Base-by-base conservation (phyloP, 2,113 vertebrate genomes). In the Caranx melampygus region DNA sequence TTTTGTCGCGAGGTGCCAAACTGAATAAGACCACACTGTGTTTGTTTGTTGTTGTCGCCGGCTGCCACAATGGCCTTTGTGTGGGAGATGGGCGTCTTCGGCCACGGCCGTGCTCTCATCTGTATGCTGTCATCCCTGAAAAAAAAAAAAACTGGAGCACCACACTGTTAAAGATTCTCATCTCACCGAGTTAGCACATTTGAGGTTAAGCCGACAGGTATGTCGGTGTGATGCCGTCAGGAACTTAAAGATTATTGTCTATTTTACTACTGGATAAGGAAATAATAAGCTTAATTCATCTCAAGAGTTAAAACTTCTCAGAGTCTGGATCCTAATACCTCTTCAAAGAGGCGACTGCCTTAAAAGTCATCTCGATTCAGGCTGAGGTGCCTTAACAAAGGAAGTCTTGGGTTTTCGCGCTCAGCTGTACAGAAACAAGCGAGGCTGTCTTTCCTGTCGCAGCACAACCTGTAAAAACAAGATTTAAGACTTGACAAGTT, bases 11-110 rank as follows among this genome's bases (percentile, higher is more conserved):
- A 72, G 80, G 92, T 89, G 87, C 86, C 78, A 86, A 76, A 77
- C 72, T 5, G 12, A 82, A 82, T 62, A 31, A 83, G 78, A 87
- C 62, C 68, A 62, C 80, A 76, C 57, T 82, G 82, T 81, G 44
- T 85, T 76, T 88, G 64, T 75, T 62, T 18, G 78, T 82, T 76
- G 78, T 85, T 42, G 68, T 84, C 92, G 84, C 83, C 65, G 52
- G 78, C 64, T 54, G 86, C 55, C 72, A 92, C 87, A 89, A 83
- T 34, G 77, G 84, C 79, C 86, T 88, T 89, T 92, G 93, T 93
- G 77, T 79, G n/a, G 13, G 57, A 76, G 77, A 62, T 9, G 75
- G 62, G 72, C 26, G 55, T 78, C 75, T 82, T 65, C 84, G 65
- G 83, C 71, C 82, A 78, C 85, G 33, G 78, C 72, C 67, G 31